Percentiles rank a stretch among this genome's conserved stretches.
phyloP scores from a whole-genome alignment of 2,888 invertebrate genomes.

The Tetanocera ferruginea region DNA sequence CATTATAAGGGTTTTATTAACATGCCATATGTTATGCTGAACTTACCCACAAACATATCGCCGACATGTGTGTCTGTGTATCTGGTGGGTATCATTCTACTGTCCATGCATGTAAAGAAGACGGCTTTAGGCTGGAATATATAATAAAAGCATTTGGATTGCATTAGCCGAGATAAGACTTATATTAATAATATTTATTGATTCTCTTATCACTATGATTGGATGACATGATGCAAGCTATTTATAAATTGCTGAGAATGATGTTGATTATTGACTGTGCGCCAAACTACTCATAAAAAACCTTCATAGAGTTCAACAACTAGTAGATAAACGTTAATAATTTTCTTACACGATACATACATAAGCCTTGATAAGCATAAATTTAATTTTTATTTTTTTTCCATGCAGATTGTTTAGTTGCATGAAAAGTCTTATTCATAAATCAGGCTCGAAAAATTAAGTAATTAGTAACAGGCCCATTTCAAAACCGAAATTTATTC shows the following conservation, averaged over 20 bases:
- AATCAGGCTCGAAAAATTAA: no score
- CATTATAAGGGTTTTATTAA: not conserved
- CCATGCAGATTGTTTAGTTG: no score
- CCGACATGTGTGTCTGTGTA: conserved; percentile 96
- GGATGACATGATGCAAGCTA: not conserved
- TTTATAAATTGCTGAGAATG: not conserved
- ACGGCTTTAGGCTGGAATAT: conserved; percentile 91
- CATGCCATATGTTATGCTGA: not conserved
- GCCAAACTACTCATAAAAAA: conserved; percentile 40
- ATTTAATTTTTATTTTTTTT: no score
- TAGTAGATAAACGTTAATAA: no score
- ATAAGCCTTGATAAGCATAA: no score
- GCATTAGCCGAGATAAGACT: not conserved
- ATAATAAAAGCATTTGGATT: conserved; percentile 39
- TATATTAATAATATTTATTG: not conserved
- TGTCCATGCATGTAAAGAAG: conserved; percentile 98
- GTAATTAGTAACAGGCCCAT: no score
- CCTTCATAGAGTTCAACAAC: no score
- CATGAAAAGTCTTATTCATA: no score
- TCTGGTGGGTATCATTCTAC: conserved; percentile 95
- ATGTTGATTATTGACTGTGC: conserved; percentile 38
- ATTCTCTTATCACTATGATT: not conserved
- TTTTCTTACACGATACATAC: no score
- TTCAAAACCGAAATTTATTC: no score
- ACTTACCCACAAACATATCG: conserved; percentile 94